Evolutionary conservation across 2,888 invertebrate genomes (phyloP).

Genomic region (Oxyteleia sp.): DNA sequence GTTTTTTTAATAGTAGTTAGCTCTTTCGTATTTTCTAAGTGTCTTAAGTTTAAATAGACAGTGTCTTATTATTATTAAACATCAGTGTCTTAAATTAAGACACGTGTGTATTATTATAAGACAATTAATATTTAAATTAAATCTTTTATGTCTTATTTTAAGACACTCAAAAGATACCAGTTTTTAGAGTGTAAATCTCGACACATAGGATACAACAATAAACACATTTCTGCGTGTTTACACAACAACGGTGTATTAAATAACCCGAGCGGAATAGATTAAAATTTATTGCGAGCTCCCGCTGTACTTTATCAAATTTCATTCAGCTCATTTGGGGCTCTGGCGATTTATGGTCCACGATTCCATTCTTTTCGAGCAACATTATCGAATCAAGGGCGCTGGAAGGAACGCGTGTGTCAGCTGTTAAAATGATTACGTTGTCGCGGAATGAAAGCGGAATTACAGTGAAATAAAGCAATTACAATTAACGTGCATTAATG

Average conservation of each 20-base stretch:
- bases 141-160: no score
- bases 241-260: not conserved
- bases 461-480: slow-evolving; percentile 29
- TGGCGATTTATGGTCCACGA: slow-evolving; percentile 7
- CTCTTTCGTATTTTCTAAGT: no score
- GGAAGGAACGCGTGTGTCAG: slow-evolving; percentile 18
- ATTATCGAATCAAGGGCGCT: slow-evolving; percentile 23
- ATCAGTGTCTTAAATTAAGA: no score
- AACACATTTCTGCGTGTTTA: no score
- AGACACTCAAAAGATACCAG: no score
- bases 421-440: slow-evolving; percentile 34
- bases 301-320: not conserved
- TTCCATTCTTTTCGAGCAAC: slow-evolving; percentile 7
- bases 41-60: no score
- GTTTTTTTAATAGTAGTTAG: no score
- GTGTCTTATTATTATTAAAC: no score
- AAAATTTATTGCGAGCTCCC: slow-evolving; percentile 17
- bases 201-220: no score
- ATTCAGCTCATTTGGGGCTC: slow-evolving; percentile 15
- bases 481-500: slow-evolving; percentile 44
- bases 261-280: slow-evolving; percentile 12
- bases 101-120: no score
- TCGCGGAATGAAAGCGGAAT: slow-evolving; percentile 5
- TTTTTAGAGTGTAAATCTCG: no score
- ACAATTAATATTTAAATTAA: no score